phyloP scores from a whole-genome alignment of 2,797 vertebrate genomes.

The Phoeniculus purpureus region DNA sequence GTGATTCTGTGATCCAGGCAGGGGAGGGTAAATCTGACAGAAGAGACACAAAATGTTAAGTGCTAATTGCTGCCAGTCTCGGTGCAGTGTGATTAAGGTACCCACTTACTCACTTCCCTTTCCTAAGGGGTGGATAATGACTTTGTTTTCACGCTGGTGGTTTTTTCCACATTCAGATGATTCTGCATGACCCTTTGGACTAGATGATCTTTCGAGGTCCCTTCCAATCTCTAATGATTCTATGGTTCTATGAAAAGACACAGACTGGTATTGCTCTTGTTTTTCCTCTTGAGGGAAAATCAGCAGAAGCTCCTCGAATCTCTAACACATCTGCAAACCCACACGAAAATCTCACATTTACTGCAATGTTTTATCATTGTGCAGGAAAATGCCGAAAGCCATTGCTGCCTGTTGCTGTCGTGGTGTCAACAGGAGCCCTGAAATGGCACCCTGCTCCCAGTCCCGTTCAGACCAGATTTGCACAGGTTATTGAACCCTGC shows the following conservation, averaged over 20 bases:
- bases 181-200: neutral
- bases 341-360: neutral
- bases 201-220: neutral
- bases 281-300: conserved; percentile 6
- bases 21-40: neutral
- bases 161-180: neutral
- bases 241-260: neutral
- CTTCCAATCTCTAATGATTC: too few relatives aligned
- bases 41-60: neutral
- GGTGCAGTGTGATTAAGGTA: neutral
- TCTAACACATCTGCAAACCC: conserved; percentile 3
- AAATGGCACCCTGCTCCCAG: neutral
- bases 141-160: neutral
- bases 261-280: neutral
- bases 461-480: neutral
- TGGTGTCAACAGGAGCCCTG: neutral
- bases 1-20: neutral
- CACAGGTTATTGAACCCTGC: neutral
- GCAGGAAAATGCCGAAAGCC: neutral
- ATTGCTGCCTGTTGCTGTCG: neutral
- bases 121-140: neutral
- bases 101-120: neutral
- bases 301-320: neutral
- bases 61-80: neutral
- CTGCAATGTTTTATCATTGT: neutral